phyloP scores from a whole-genome alignment of 2,797 vertebrate genomes.

The Vultur gryphus region DNA sequence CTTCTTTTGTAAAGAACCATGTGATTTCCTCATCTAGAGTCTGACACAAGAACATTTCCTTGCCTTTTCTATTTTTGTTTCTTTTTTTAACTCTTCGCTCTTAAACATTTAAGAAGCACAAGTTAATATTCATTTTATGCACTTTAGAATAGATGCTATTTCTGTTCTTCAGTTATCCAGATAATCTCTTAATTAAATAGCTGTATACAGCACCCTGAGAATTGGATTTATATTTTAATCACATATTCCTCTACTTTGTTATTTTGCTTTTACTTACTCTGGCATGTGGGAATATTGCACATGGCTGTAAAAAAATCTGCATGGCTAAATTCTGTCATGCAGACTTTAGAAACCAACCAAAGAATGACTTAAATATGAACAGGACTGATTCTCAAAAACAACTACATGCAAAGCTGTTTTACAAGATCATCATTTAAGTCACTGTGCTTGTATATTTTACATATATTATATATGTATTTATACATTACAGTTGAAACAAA shows the following conservation, averaged over 20 bases:
- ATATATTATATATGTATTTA: neutral
- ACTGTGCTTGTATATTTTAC: neutral
- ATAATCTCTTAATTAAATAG: conserved; percentile 21
- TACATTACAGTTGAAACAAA: neutral
- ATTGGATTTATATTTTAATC: conserved; percentile 6
- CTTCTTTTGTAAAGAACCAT: neutral
- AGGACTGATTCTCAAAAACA: neutral
- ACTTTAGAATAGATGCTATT: conserved; percentile 1
- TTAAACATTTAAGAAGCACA: neutral
- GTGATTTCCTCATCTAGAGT: neutral
- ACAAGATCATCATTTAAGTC: neutral
- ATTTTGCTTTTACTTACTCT: neutral
- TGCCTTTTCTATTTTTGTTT: neutral
- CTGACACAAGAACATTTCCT: neutral
- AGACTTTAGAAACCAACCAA: neutral
- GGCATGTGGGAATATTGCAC: neutral
- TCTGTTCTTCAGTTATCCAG: conserved; percentile 1
- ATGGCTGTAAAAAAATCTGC: neutral
- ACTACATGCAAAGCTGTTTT: neutral
- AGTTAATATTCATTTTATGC: neutral
- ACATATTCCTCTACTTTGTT: neutral
- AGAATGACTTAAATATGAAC: neutral
- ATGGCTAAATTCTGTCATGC: neutral
- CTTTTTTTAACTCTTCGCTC: neutral
- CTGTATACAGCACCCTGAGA: neutral